phyloP scores from a whole-genome alignment of 2,888 invertebrate genomes.

The Cheilosia vernalis region DNA sequence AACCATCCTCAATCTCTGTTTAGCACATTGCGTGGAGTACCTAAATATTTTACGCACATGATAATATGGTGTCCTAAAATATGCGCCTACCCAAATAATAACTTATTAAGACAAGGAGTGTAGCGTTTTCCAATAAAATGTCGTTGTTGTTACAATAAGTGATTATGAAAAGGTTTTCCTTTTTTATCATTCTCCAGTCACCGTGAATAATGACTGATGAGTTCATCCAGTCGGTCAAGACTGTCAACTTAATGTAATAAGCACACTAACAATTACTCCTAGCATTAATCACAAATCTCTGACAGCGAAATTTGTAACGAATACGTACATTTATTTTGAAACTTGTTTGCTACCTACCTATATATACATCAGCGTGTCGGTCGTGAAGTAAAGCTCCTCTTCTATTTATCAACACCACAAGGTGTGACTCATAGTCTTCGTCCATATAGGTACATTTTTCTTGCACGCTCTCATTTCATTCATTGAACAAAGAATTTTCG shows the following conservation, averaged over 20 bases:
- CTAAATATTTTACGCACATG: no score
- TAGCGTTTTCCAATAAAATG: no score
- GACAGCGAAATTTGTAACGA: neutral
- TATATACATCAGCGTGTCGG: neutral
- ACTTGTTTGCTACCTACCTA: neutral
- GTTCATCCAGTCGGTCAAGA: neutral
- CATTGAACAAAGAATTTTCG: conserved; percentile 56
- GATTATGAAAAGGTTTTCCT: no score
- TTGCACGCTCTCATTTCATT: conserved; percentile 48
- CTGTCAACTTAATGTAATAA: neutral
- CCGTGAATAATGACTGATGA: neutral
- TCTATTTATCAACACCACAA: conserved; percentile 26
- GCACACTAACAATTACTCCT: neutral
- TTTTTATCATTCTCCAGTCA: neutral
- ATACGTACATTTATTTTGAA: no score
- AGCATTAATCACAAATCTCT: neutral
- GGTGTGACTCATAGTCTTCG: conserved; percentile 42
- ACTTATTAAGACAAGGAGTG: no score
- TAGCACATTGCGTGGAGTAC: no score
- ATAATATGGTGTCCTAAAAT: no score
- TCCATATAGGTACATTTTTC: conserved; percentile 17
- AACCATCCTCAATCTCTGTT: no score
- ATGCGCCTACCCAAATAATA: no score
- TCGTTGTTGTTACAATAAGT: no score
- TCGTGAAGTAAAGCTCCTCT: conserved; percentile 8